These are phyloP conservation scores for Lepus oiostolus DNA, from an alignment of 2,797 vertebrate species.

Conservation along the genomic window DNA sequence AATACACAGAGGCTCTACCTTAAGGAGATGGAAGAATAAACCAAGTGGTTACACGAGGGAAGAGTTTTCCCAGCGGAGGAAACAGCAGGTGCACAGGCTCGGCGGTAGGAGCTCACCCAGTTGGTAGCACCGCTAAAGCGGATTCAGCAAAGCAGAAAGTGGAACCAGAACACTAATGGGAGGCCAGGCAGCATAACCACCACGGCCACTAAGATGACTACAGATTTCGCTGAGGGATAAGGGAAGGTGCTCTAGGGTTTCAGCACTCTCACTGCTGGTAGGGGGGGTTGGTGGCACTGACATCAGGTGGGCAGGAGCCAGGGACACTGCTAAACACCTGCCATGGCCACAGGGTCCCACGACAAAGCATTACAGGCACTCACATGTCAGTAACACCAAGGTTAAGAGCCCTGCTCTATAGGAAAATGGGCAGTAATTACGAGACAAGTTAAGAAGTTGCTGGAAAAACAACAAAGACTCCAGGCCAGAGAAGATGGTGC, in stretches of 20 bases:
- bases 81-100: background rate
- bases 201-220: background rate
- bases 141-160: background rate
- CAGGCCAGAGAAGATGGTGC: background rate
- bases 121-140: background rate
- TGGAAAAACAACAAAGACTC: background rate
- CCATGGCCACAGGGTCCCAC: background rate
- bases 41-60: no score
- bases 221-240: background rate
- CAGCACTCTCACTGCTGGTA: background rate
- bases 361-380: background rate
- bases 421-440: background rate
- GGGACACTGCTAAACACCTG: background rate
- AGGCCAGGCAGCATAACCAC: rapidly evolving
- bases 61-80: background rate
- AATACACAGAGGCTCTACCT: rapidly evolving
- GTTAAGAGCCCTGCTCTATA: background rate
- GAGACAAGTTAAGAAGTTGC: background rate
- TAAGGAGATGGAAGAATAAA: background rate
- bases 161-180: background rate
- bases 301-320: background rate
- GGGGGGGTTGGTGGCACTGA: rapidly evolving
- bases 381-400: background rate
- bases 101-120: no score
- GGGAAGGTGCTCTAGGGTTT: background rate